phyloP scores from a whole-genome alignment of 2,113 vertebrate genomes.

The Clarias macrocephalus region DNA sequence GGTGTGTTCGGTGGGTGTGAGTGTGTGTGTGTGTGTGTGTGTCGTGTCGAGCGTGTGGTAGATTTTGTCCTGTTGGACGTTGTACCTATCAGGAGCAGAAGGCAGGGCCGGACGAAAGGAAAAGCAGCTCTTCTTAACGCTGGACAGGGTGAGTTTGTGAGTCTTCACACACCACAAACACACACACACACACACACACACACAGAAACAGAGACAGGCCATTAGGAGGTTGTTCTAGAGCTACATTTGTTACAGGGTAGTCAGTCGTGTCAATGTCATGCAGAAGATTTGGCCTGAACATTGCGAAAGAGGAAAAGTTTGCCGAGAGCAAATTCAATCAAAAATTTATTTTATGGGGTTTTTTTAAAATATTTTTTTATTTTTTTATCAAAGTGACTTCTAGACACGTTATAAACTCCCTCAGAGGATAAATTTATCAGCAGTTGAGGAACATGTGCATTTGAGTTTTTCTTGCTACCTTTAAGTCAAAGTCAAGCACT shows the following conservation, averaged over 20 bases:
- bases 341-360: neutral
- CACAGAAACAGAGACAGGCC: neutral
- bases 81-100: conserved; percentile 42
- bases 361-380: neutral
- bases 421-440: neutral
- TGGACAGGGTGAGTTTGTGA: conserved; percentile 39
- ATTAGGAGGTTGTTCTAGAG: neutral
- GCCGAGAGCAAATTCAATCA: neutral
- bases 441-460: neutral
- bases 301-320: neutral
- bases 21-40: neutral
- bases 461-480: neutral
- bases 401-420: neutral
- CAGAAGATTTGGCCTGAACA: neutral
- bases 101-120: conserved; percentile 17
- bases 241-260: neutral
- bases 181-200: conserved; percentile 5
- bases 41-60: neutral
- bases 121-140: conserved; percentile 19
- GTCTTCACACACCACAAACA: neutral
- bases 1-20: conserved; percentile 32
- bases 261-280: neutral
- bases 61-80: conserved; percentile 32
- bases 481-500: neutral
- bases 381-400: neutral